These are phyloP conservation scores for Eupristina koningsbergeri DNA, from an alignment of 1,140 invertebrate genomes.

Conservation along the genomic window DNA sequence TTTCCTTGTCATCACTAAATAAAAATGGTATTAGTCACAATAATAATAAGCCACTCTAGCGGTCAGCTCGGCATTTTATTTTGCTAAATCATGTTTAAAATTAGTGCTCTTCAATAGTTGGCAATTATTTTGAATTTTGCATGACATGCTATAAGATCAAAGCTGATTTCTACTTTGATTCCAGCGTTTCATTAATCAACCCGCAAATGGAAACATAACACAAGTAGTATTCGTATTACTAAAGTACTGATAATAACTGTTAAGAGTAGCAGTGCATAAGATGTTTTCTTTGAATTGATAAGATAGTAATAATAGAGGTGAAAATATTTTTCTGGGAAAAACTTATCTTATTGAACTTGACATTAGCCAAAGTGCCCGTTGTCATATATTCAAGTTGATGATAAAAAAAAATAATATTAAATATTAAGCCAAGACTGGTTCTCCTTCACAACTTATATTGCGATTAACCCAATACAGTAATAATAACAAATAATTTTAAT, in stretches of 20 bases:
- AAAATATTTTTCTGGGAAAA: not conserved
- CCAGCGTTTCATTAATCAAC: not conserved
- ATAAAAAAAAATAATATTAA: too few species aligned
- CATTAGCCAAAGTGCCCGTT: not conserved
- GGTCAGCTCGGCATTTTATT: not conserved
- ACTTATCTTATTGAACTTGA: constrained; percentile 1
- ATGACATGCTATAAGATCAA: not conserved
- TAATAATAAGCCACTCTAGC: too few species aligned
- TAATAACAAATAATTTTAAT: too few species aligned
- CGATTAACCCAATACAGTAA: too few species aligned
- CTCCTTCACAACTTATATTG: too few species aligned
- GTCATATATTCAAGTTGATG: too few species aligned
- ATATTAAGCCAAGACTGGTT: too few species aligned
- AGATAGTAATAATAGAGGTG: constrained; percentile 3
- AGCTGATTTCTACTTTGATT: not conserved
- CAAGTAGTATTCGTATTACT: constrained; percentile 1
- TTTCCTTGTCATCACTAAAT: too few species aligned
- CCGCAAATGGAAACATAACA: not conserved
- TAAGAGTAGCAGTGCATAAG: not conserved
- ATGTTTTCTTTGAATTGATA: constrained; percentile 5
- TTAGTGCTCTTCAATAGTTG: not conserved
- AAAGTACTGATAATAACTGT: not conserved
- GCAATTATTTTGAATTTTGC: not conserved
- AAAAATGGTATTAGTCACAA: too few species aligned
- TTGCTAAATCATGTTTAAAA: not conserved